Evolutionary conservation across 2,888 invertebrate species (phyloP).

Genomic region (Harpalus rubripes): DNA sequence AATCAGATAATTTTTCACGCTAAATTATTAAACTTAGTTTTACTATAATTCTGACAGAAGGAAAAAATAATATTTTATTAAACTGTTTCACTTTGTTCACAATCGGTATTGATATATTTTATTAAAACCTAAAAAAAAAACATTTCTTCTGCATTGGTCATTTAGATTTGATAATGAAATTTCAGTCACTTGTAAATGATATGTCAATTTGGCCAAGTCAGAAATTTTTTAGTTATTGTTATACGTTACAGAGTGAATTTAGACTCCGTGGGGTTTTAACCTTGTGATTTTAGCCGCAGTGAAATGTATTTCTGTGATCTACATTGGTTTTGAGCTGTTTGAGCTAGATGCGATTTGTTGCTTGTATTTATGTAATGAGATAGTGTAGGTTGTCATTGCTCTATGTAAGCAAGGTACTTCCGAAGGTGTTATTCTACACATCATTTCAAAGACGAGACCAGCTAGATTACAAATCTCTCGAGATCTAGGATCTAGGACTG

Average conservation of each 20-base stretch:
- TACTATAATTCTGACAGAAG: too few relatives aligned
- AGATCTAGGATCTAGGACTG: not conserved
- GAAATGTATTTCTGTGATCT: not conserved
- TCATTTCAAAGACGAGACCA: not conserved
- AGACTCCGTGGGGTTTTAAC: not conserved
- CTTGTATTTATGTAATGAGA: conserved; percentile 26
- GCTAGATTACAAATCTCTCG: conserved; percentile 7
- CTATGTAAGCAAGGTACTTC: conserved; percentile 42
- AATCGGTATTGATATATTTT: too few relatives aligned
- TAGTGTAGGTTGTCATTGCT: conserved; percentile 44
- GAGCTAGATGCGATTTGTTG: conserved; percentile 24
- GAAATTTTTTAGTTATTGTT: too few relatives aligned
- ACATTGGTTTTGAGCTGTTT: conserved; percentile 21
- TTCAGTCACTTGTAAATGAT: too few relatives aligned
- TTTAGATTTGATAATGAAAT: too few relatives aligned
- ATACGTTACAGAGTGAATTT: not conserved
- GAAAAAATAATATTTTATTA: too few relatives aligned
- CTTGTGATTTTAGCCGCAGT: not conserved
- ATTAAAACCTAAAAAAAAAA: too few relatives aligned
- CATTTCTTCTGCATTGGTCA: too few relatives aligned
- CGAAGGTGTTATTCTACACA: conserved; percentile 18
- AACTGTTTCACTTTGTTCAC: too few relatives aligned
- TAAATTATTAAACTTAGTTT: too few relatives aligned
- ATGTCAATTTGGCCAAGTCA: too few relatives aligned
- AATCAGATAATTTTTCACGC: too few relatives aligned